These are phyloP conservation scores for Maniola jurtina DNA, from an alignment of 1,140 invertebrate species.

Conservation along the genomic window DNA sequence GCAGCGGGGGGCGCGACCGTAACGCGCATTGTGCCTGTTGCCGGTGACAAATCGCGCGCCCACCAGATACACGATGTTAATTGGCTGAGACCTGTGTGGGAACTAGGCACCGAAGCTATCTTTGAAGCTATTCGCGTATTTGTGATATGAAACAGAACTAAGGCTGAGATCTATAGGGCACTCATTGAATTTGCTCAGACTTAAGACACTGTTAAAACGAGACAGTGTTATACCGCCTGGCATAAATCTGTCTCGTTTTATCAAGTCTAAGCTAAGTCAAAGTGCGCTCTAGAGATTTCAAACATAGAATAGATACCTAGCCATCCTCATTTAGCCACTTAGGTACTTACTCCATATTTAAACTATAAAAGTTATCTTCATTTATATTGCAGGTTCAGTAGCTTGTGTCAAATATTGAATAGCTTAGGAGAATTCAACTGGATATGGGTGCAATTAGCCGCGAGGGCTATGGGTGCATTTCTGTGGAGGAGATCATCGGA, in stretches of 20 bases:
- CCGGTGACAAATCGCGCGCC: slow-evolving; percentile 55
- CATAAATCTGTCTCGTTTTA: too few relatives aligned
- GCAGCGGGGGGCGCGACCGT: slow-evolving; percentile 63
- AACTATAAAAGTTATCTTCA: slow-evolving; percentile 4
- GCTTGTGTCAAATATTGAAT: slow-evolving; percentile 23
- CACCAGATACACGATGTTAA: slow-evolving; percentile 32
- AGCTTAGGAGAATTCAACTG: slow-evolving; percentile 20
- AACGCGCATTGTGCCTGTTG: slow-evolving; percentile 66
- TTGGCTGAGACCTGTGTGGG: slow-evolving; percentile 20
- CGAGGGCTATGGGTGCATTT: too few relatives aligned
- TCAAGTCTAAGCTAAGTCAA: too few relatives aligned
- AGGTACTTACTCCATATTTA: background rate
- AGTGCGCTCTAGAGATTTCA: too few relatives aligned
- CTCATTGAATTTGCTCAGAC: too few relatives aligned
- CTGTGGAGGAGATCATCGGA: too few relatives aligned
- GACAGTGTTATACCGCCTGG: too few relatives aligned
- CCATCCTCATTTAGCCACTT: too few relatives aligned
- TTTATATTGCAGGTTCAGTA: slow-evolving; percentile 9
- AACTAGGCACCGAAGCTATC: slow-evolving; percentile 2
- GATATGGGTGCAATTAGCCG: slow-evolving; percentile 28
- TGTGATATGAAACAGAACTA: too few relatives aligned
- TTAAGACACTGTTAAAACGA: too few relatives aligned
- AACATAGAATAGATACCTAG: too few relatives aligned
- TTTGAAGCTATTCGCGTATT: background rate
- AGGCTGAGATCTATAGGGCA: too few relatives aligned